Conservation (phyloP, 2,113 vertebrate species). For the Myotis lucifugus region DNA sequence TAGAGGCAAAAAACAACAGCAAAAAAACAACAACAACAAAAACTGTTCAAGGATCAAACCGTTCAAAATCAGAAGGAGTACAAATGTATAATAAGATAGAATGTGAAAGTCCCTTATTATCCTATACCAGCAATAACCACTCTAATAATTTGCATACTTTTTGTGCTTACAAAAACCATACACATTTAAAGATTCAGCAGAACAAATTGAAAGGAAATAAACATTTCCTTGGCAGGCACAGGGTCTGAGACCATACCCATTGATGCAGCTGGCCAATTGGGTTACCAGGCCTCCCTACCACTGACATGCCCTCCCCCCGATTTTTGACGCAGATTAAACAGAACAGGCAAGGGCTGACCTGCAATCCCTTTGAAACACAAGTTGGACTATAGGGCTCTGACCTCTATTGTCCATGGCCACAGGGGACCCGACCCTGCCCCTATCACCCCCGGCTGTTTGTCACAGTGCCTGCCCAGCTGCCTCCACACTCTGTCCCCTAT, state of each 20-base stretch:
- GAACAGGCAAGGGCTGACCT: not conserved
- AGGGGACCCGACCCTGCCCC: accelerated
- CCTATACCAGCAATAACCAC: not conserved
- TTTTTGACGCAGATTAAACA: not conserved
- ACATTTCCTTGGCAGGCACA: not conserved
- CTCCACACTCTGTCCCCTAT: not conserved
- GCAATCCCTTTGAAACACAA: not conserved
- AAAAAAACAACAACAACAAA: no score
- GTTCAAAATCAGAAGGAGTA: not conserved
- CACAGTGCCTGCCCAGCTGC: not conserved
- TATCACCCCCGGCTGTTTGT: not conserved
- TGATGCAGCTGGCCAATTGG: accelerated
- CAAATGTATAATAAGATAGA: not conserved
- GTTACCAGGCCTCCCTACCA: not conserved
- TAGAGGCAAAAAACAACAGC: not conserved
- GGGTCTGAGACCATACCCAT: not conserved
- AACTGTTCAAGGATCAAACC: not conserved
- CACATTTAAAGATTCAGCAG: not conserved
- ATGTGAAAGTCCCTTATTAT: not conserved
- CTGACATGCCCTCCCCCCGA: not conserved
- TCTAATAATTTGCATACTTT: not conserved
- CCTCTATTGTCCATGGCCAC: accelerated
- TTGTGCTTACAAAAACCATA: not conserved
- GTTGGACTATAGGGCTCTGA: no score
- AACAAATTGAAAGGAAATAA: not conserved